Percentiles rank a stretch among this genome's conserved stretches.
These are phyloP conservation scores for Dendrolimus punctatus DNA, from an alignment of 1,140 invertebrate species.

Conservation along the genomic window DNA sequence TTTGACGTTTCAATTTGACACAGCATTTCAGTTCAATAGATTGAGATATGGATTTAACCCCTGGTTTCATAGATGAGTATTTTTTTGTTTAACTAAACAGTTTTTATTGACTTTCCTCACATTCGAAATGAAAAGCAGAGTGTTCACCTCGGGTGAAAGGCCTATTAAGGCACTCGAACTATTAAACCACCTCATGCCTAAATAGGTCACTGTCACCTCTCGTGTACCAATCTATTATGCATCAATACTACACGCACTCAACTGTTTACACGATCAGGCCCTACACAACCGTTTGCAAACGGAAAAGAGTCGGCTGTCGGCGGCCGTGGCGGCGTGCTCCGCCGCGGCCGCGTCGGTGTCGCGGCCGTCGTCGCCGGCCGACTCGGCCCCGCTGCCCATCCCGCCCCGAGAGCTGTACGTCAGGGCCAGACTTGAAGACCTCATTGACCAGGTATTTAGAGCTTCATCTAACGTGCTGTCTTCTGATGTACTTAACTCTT, in stretches of 20 bases:
- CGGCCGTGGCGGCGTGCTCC: slow-evolving; percentile 92
- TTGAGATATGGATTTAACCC: too few species aligned
- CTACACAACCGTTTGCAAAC: slow-evolving; percentile 89
- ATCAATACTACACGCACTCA: neutral
- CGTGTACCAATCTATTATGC: too few species aligned
- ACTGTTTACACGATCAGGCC: slow-evolving; percentile 50
- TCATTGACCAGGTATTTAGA: slow-evolving; percentile 88
- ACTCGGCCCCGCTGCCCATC: slow-evolving; percentile 84
- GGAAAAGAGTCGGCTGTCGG: slow-evolving; percentile 88
- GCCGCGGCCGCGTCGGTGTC: slow-evolving; percentile 94
- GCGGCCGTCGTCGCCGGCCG: slow-evolving; percentile 89
- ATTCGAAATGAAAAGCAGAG: too few species aligned
- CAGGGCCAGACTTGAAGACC: slow-evolving; percentile 86
- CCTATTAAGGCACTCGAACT: too few species aligned
- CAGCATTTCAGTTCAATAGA: too few species aligned
- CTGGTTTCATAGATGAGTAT: too few species aligned
- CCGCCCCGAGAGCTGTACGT: slow-evolving; percentile 88
- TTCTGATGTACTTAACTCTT: slow-evolving; percentile 29
- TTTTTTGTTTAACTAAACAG: too few species aligned
- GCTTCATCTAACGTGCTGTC: slow-evolving; percentile 26
- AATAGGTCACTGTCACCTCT: too few species aligned
- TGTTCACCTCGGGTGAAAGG: too few species aligned
- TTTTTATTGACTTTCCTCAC: too few species aligned
- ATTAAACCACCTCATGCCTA: too few species aligned
- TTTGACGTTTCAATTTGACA: too few species aligned